Conservation (phyloP, 2,113 vertebrate species). For the Poeciliopsis prolifica region DNA sequence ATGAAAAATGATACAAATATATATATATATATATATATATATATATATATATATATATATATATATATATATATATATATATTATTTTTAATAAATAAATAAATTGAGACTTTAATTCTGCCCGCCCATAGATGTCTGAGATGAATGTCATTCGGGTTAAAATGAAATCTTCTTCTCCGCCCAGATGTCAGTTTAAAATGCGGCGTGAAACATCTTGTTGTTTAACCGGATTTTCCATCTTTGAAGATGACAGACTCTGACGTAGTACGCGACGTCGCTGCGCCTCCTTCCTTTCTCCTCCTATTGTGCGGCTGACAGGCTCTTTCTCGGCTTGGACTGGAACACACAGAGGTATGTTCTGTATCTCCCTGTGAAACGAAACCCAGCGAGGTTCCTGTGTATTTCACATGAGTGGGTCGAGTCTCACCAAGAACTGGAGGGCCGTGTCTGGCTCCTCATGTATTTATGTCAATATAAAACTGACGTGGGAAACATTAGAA, state of each 20-base stretch:
- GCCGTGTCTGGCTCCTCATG: neutral
- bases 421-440: neutral
- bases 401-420: too few relatives aligned
- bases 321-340: constrained; percentile 57
- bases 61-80: too few relatives aligned
- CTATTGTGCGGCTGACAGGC: constrained; percentile 63
- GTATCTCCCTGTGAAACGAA: neutral
- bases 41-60: too few relatives aligned
- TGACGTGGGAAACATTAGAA: constrained; percentile 22
- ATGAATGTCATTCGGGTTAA: too few relatives aligned
- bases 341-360: constrained; percentile 63
- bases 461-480: neutral
- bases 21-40: too few relatives aligned
- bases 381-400: neutral
- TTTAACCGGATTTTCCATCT: constrained; percentile 18
- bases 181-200: neutral
- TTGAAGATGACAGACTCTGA: constrained; percentile 16
- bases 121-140: too few relatives aligned
- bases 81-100: too few relatives aligned
- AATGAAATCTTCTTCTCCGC: neutral
- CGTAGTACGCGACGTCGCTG: constrained; percentile 43
- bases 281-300: constrained; percentile 60
- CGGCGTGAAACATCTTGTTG: constrained; percentile 33
- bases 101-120: too few relatives aligned
- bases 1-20: too few relatives aligned